Evolutionary conservation across 2,113 vertebrate species (phyloP), one percentile per base, ranked within the genome.

Genomic region (Podarcis muralis): DNA sequence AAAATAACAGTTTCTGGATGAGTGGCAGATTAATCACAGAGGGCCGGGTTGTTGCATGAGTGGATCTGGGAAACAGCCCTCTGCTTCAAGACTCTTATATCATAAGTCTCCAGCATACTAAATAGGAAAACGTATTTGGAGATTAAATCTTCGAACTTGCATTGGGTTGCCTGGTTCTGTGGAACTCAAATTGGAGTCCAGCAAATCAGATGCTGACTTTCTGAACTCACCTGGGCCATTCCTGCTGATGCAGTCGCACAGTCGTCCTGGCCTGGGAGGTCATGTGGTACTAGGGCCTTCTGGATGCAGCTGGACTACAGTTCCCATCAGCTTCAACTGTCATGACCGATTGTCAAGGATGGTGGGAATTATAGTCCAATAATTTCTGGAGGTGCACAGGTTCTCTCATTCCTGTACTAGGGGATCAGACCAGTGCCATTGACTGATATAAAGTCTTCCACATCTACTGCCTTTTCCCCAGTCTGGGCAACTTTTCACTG

Each of bases 1-100:
- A 62, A 76, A 85, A 65, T 85, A 83, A 66, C 53, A 82, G 20
- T 88, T 75, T 88, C 57, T 81, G 62, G 69, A 48, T 68, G n/a
- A 81, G n/a, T 66, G 57, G 18, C 77, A 74, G 81, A 81, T 72
- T 59, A 81, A 87, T 81, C 35, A 81, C 32, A 81, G 8, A 37
- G 32, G 13, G 25, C 35, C 25, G 27, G 68, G 35, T 88, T 83
- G 59, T 53, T 76, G 43, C 37, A 62, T 83, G 37, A 83, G 71
- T 13, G 20, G 40, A 18, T 83, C 57, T 76, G 37, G 81, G 18
- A 82, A 83, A 76, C 68, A 66, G 53, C 37, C 6, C 72, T 32
- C 53, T 66, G 20, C 53, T 37, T 88, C 87, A 76, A 18, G 62
- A 43, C 37, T 66, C 37, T 43, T 43, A 25, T 30, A 40, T 65